These are phyloP conservation scores for Enteromius fasciolatus DNA, from an alignment of 2,797 vertebrate genomes.

Conservation along the genomic window DNA sequence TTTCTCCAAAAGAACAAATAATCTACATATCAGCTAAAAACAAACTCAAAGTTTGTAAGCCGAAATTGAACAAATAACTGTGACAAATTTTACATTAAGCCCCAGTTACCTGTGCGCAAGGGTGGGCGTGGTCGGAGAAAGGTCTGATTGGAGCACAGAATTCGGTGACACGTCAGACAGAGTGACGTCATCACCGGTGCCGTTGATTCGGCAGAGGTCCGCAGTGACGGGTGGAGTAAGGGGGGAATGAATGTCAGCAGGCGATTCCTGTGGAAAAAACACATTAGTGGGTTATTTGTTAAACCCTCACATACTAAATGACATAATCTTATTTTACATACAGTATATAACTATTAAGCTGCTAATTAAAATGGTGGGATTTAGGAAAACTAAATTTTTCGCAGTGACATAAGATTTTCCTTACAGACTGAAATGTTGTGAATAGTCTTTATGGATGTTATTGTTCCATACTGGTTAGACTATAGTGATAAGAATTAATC, in stretches of 20 bases:
- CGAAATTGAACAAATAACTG: not conserved
- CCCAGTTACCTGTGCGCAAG: constrained; percentile 91
- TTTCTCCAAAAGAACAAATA: not conserved
- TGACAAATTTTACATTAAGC: not conserved
- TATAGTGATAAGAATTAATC: constrained; percentile 19
- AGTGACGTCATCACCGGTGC: constrained; percentile 87
- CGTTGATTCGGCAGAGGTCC: constrained; percentile 89
- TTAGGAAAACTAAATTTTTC: not conserved
- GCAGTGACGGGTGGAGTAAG: constrained; percentile 81
- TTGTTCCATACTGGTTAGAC: not conserved
- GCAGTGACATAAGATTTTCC: not conserved
- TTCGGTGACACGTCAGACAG: constrained; percentile 88
- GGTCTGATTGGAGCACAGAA: constrained; percentile 88
- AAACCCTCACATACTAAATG: not conserved
- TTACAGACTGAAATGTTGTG: not conserved
- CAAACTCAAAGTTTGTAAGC: too few relatives aligned
- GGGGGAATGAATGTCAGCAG: constrained; percentile 92
- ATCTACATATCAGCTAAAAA: not conserved
- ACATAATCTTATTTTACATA: constrained; percentile 7
- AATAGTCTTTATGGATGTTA: not conserved
- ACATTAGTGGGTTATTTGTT: not conserved
- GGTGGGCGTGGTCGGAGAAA: constrained; percentile 90
- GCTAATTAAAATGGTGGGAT: not conserved
- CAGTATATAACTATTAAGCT: not conserved
- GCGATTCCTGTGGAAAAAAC: constrained; percentile 84